Conservation (phyloP, 1,140 invertebrate species). For the Idris sp. region DNA sequence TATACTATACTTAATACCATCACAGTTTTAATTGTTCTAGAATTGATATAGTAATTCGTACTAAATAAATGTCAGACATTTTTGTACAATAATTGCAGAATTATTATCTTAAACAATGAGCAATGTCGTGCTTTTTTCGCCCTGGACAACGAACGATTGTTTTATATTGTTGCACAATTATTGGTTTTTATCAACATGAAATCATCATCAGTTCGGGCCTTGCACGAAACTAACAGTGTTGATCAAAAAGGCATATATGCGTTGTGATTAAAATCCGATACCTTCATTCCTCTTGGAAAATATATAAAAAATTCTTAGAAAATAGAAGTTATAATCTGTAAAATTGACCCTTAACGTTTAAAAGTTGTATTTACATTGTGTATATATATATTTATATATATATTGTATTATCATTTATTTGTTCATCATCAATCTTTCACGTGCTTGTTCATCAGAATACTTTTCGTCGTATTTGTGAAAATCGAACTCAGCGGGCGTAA, state of each 20-base stretch:
- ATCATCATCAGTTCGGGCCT: conserved; percentile 1
- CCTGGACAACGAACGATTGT: not conserved
- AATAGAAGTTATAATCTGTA: conserved; percentile 61
- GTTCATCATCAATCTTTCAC: conserved; percentile 30
- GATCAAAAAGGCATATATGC: conserved; percentile 32
- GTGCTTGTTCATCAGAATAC: not conserved
- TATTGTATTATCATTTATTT: conserved; percentile 55
- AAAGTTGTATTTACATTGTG: conserved; percentile 59
- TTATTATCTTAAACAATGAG: conserved; percentile 47
- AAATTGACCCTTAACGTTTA: conserved; percentile 59
- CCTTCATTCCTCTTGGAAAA: conserved; percentile 51
- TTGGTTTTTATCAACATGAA: too few relatives aligned
- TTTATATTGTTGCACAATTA: too few relatives aligned
- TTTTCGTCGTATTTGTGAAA: conserved; percentile 54
- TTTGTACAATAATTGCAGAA: conserved; percentile 47
- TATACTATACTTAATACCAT: conserved; percentile 19
- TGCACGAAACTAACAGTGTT: conserved; percentile 13
- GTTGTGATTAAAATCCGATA: conserved; percentile 42
- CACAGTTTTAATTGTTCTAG: conserved; percentile 32
- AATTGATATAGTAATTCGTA: conserved; percentile 17
- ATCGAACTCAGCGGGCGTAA: conserved; percentile 58
- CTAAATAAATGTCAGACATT: conserved; percentile 31
- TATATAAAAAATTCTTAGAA: conserved; percentile 59
- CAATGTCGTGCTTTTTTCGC: conserved; percentile 15
- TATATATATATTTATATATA: too few relatives aligned